Conservation (phyloP, 2,113 vertebrate genomes). For the Perca schrenkii region DNA sequence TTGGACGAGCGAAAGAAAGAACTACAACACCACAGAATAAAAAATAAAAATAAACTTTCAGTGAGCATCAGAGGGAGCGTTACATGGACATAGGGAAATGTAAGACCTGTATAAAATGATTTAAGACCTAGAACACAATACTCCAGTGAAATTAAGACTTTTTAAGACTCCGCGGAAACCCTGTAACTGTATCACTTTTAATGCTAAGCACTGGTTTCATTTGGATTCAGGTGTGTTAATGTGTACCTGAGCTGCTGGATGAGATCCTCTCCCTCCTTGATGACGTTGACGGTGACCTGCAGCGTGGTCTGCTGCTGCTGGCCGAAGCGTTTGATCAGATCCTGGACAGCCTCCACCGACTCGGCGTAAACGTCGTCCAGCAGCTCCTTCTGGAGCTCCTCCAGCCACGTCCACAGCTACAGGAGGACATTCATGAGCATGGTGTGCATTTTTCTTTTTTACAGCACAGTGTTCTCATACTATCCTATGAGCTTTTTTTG, state of each 20-base stretch:
- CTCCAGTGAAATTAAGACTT: too few relatives aligned
- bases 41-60: too few relatives aligned
- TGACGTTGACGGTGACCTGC: slow-evolving; percentile 98
- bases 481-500: background rate
- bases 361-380: slow-evolving; percentile 98
- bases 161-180: too few relatives aligned
- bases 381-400: slow-evolving; percentile 98
- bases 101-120: too few relatives aligned
- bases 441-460: too few relatives aligned
- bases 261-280: slow-evolving; percentile 98
- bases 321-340: slow-evolving; percentile 97
- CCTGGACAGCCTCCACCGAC: slow-evolving; percentile 98
- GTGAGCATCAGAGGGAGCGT: too few relatives aligned
- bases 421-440: background rate
- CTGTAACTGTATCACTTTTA: background rate
- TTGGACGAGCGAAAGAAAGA: too few relatives aligned
- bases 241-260: slow-evolving; percentile 97
- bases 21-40: too few relatives aligned
- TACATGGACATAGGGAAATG: too few relatives aligned
- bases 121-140: too few relatives aligned
- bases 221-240: background rate
- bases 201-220: background rate
- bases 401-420: slow-evolving; percentile 98
- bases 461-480: background rate
- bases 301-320: slow-evolving; percentile 98